Evolutionary conservation across 2,888 invertebrate species (phyloP).

Genomic region (Noctua comes): DNA sequence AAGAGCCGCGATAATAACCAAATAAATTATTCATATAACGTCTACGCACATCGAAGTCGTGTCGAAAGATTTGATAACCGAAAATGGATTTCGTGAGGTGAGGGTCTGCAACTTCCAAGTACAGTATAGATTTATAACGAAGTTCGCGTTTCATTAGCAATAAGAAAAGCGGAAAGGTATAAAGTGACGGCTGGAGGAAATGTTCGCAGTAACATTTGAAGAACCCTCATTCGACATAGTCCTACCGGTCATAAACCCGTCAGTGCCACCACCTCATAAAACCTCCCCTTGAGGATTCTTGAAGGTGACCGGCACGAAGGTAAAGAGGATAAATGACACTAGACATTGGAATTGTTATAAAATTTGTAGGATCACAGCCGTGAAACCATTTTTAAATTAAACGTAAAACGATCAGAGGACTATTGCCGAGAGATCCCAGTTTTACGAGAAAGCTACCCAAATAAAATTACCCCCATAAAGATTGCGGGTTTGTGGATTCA

Average conservation of each 20-base stretch:
- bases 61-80: slow-evolving; percentile 79
- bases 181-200: slow-evolving; percentile 74
- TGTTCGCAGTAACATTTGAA: slow-evolving; percentile 78
- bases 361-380: slow-evolving; percentile 49
- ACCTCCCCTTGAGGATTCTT: slow-evolving; percentile 77
- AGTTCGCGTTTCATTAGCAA: slow-evolving; percentile 68
- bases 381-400: slow-evolving; percentile 59
- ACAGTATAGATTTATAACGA: slow-evolving; percentile 62
- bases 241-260: slow-evolving; percentile 82
- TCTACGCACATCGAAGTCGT: slow-evolving; percentile 73
- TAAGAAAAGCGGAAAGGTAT: slow-evolving; percentile 71
- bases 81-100: slow-evolving; percentile 72
- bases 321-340: slow-evolving; percentile 70
- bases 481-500: slow-evolving; percentile 67
- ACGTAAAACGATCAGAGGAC: slow-evolving; percentile 62
- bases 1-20: slow-evolving; percentile 77
- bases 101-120: slow-evolving; percentile 62
- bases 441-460: slow-evolving; percentile 69
- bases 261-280: slow-evolving; percentile 83
- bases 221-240: slow-evolving; percentile 77
- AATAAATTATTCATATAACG: slow-evolving; percentile 83
- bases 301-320: slow-evolving; percentile 71
- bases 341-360: slow-evolving; percentile 53
- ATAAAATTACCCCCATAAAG: slow-evolving; percentile 71
- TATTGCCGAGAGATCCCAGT: slow-evolving; percentile 59